Percentiles rank a stretch among this genome's conserved stretches.
Conservation (phyloP, 1,140 invertebrate genomes). For the Drosophila equinoxialis region DNA sequence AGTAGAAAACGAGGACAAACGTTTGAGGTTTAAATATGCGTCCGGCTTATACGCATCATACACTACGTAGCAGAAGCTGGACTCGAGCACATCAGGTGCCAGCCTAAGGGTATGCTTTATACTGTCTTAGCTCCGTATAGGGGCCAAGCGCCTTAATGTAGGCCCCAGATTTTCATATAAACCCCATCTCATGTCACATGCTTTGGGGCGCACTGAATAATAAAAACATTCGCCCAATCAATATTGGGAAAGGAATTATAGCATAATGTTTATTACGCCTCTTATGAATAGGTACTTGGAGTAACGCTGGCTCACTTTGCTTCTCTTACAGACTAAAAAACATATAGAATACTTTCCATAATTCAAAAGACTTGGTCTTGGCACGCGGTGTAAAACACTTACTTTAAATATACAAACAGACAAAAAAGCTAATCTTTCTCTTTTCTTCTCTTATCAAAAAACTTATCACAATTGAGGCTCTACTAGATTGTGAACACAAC, state of each 20-base stretch:
- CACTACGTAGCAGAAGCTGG: neutral
- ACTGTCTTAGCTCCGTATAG: neutral
- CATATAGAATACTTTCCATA: slow-evolving; percentile 49
- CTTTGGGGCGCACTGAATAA: neutral
- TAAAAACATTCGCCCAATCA: neutral
- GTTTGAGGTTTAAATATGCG: neutral
- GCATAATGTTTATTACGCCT: slow-evolving; percentile 7
- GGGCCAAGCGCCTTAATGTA: slow-evolving; percentile 36
- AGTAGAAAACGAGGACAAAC: neutral
- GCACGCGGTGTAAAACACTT: neutral
- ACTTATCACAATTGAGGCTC: slow-evolving; percentile 55
- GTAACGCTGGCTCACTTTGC: neutral
- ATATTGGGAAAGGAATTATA: neutral
- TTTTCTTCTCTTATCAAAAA: slow-evolving; percentile 26
- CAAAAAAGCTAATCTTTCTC: slow-evolving; percentile 33
- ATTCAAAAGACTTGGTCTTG: slow-evolving; percentile 25
- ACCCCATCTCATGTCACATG: slow-evolving; percentile 28
- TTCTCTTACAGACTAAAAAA: slow-evolving; percentile 42
- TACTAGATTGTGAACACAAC: slow-evolving; percentile 18
- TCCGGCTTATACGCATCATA: neutral
- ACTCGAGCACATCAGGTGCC: neutral
- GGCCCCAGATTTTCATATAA: slow-evolving; percentile 19
- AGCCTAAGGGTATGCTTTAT: slow-evolving; percentile 28
- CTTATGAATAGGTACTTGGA: neutral
- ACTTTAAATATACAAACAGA: slow-evolving; percentile 9